These are phyloP conservation scores for Pristionchus mayeri DNA, from an alignment of 2,888 invertebrate species.

Conservation along the genomic window DNA sequence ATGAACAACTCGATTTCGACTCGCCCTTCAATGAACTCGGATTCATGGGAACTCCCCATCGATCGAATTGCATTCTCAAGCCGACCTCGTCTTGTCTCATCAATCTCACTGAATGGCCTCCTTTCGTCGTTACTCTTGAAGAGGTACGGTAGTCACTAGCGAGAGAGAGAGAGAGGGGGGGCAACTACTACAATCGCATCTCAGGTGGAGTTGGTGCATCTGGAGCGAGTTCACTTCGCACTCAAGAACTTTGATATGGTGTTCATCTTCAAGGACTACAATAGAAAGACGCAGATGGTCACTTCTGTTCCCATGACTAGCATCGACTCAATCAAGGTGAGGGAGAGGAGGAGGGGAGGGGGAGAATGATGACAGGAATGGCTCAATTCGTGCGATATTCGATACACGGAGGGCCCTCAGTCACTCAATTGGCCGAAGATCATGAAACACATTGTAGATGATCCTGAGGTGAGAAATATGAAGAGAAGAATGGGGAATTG, in stretches of 20 bases:
- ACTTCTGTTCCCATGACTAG: slow-evolving; percentile 99
- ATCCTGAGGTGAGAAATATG: slow-evolving; percentile 83
- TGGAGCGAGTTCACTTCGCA: slow-evolving; percentile 98
- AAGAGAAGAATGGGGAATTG: background rate
- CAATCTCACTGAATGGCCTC: slow-evolving; percentile 98
- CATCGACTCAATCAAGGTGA: slow-evolving; percentile 97
- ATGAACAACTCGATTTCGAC: slow-evolving; percentile 97
- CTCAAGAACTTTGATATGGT: slow-evolving; percentile 99
- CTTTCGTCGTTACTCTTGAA: slow-evolving; percentile 92
- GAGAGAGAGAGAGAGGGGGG: background rate
- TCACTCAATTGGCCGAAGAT: slow-evolving; percentile 99
- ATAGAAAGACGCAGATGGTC: slow-evolving; percentile 93
- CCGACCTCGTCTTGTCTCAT: slow-evolving; percentile 98
- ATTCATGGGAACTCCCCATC: slow-evolving; percentile 96
- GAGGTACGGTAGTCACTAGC: slow-evolving; percentile 10
- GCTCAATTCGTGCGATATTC: slow-evolving; percentile 88
- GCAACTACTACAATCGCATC: slow-evolving; percentile 79
- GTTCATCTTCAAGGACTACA: slow-evolving; percentile 98
- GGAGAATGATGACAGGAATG: slow-evolving; percentile 58
- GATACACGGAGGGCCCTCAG: slow-evolving; percentile 97
- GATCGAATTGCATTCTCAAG: slow-evolving; percentile 83
- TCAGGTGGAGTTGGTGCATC: slow-evolving; percentile 97
- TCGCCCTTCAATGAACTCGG: slow-evolving; percentile 98
- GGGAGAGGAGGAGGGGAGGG: slow-evolving; percentile 81
- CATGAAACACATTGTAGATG: slow-evolving; percentile 99